phyloP scores from a whole-genome alignment of 2,888 invertebrate species.

The Galerucella nymphaeae region DNA sequence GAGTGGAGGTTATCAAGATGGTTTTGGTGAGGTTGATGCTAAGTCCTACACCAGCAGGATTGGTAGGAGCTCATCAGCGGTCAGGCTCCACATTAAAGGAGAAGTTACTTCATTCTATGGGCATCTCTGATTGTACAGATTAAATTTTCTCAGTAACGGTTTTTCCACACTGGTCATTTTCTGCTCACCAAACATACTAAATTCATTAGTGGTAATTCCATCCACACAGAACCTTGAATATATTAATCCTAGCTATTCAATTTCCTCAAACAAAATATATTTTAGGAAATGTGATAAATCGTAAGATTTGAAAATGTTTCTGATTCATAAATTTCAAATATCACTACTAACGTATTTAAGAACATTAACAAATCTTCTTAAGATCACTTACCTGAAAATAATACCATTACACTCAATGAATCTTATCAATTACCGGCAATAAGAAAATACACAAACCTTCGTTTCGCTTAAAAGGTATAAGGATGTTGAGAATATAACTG shows the following conservation, averaged over 20 bases:
- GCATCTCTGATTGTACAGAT: no score
- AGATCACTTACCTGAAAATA: slow-evolving; percentile 4
- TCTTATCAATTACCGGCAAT: not conserved
- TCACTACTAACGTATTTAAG: not conserved
- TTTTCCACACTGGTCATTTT: no score
- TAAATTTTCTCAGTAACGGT: no score
- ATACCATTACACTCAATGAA: not conserved
- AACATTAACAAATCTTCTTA: slow-evolving; percentile 1
- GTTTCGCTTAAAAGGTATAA: not conserved
- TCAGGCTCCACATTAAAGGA: no score
- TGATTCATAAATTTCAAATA: not conserved
- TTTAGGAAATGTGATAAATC: not conserved
- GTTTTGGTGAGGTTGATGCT: no score
- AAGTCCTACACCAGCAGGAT: no score
- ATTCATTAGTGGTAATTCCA: not conserved
- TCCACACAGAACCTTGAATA: not conserved
- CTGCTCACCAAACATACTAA: no score
- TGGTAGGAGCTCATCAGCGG: no score
- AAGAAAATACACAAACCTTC: not conserved
- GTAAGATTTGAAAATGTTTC: not conserved
- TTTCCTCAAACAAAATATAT: not conserved
- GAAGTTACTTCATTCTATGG: no score
- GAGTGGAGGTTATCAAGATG: no score
- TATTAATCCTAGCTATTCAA: no score
- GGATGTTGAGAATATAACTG: not conserved